Evolutionary conservation across 2,797 vertebrate species (phyloP), one percentile per base, ranked within the genome.

Genomic region (Lepidocolaptes lacrymiger): DNA sequence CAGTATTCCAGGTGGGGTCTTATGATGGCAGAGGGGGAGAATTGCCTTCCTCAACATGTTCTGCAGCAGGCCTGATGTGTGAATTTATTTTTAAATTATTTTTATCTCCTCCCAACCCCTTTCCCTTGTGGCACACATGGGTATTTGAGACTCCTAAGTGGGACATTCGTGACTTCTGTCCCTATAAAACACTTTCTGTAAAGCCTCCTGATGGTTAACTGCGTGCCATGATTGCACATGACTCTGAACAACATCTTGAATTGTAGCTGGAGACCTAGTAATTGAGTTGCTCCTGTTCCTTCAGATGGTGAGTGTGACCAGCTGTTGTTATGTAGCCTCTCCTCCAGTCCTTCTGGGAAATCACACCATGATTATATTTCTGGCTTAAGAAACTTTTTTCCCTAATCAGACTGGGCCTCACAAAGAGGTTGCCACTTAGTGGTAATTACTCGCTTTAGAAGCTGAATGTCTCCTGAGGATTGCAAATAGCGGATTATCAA

Each of bases 401-500:
- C 26, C 77, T 95, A 93, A 91, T 96, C 95, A 94, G 95, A 72
- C 89, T 82, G 89, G 85, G 85, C 89, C 80, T 86, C 96, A 95
- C 89, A 90, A 94, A 90, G 91, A 91, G 77, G 94, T 94, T 92
- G 89, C 93, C 94, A 96, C 95, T 96, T 97, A 96, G 88, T 46
- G 74, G 79, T 96, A 96, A 96, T 96, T 97, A 95, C 92, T 93
- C 43, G 61, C 85, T 95, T 92, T 86, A 94, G 93, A 91, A 86
- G 94, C 91, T 73, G 91, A 86, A 84, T 79, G 77, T 84, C 89
- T 90, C 95, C 41, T 67, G 94, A 95, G 95, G 95, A 63, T 87
- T 91, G 89, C 76, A 93, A 93, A 86, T 84, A 96, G 92, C 64
- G 48, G 96, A 97, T 97, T 97, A 96, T 93, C 91, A 91, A 97